A percentile compares a stretch with the other conserved stretches of the same genome.
phyloP scores from a whole-genome alignment of 2,113 vertebrate species.

The Echinops telfairi region DNA sequence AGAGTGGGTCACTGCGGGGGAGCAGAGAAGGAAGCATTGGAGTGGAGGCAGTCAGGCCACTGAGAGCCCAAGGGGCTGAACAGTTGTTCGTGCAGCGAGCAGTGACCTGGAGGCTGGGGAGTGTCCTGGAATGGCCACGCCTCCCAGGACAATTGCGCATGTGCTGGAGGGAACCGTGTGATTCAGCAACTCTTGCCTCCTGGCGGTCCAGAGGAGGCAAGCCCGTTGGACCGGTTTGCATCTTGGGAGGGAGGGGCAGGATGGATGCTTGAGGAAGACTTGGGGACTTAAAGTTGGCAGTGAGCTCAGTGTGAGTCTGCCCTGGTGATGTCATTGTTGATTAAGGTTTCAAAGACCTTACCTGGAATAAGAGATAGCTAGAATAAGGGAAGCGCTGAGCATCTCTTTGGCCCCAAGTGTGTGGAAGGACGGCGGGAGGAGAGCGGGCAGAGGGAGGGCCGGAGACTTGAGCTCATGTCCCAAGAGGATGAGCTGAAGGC shows the following conservation, averaged over 20 bases:
- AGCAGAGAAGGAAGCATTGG: background rate
- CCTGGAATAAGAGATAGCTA: fast-evolving
- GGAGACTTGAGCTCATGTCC: background rate
- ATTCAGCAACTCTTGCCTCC: background rate
- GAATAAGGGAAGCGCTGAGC: background rate
- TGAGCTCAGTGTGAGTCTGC: background rate
- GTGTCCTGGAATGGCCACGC: background rate
- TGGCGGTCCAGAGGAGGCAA: background rate
- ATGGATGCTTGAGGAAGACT: background rate
- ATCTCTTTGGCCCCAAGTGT: background rate
- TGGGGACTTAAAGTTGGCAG: background rate
- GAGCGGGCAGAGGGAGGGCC: background rate
- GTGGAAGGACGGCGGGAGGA: background rate
- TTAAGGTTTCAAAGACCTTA: background rate
- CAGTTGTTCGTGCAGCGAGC: background rate
- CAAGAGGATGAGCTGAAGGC: background rate
- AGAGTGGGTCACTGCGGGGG: background rate
- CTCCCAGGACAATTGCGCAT: background rate
- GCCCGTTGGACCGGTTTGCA: background rate
- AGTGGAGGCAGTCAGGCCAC: background rate
- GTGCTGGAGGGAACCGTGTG: background rate
- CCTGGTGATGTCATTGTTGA: background rate
- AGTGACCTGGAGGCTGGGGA: background rate
- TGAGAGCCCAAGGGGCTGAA: background rate
- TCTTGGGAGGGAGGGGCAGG: background rate